A percentile compares a stretch with the other conserved stretches of the same genome.
These are phyloP conservation scores for Anoplius nigerrimus DNA, from an alignment of 2,888 invertebrate species.

Conservation along the genomic window DNA sequence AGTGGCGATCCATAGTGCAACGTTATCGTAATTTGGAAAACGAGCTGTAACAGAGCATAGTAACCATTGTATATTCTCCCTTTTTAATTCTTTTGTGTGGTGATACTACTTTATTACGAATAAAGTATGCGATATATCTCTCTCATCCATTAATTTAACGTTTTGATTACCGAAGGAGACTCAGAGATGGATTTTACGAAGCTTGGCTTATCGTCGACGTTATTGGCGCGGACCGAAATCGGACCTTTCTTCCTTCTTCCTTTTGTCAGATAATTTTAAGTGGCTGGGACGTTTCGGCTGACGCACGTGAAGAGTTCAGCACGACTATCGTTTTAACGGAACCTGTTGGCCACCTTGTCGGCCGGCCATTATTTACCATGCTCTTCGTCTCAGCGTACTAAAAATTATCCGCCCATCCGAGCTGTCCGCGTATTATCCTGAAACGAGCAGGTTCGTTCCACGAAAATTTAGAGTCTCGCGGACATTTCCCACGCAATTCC, in stretches of 20 bases:
- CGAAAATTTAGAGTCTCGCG: neutral
- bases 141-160: too few relatives aligned
- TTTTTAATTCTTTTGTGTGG: too few relatives aligned
- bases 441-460: neutral
- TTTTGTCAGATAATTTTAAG: too few relatives aligned
- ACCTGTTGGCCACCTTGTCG: neutral
- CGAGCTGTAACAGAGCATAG: too few relatives aligned
- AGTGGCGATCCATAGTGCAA: slow-evolving; percentile 74
- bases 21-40: slow-evolving; percentile 10
- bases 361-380: too few relatives aligned
- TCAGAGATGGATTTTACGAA: too few relatives aligned
- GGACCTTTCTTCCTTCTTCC: neutral
- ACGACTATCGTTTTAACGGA: neutral
- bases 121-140: too few relatives aligned
- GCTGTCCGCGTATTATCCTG: neutral
- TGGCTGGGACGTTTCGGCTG: neutral
- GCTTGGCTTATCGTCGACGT: neutral
- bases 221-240: neutral
- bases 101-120: too few relatives aligned
- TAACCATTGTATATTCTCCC: too few relatives aligned
- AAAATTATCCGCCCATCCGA: too few relatives aligned
- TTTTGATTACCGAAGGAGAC: too few relatives aligned
- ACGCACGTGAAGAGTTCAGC: neutral
- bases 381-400: neutral
- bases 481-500: neutral